Evolutionary conservation across 2,113 vertebrate species (phyloP), one percentile per base, ranked within the genome.

Genomic region (Neodontobutis hainanensis): DNA sequence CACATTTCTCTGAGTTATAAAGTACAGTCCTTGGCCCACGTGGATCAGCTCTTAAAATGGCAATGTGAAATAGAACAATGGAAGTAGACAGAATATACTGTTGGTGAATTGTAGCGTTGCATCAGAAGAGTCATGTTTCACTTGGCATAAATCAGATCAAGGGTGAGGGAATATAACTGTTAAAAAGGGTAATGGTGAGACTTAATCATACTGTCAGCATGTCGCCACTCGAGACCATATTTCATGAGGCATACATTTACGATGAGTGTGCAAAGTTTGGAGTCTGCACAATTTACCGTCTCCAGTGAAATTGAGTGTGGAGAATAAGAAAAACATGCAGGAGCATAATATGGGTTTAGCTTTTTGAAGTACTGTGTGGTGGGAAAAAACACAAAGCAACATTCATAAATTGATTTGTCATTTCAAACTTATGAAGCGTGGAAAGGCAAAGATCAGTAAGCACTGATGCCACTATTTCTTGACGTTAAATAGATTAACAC

Each of bases 401-500:
- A 40, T 61, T 53, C 8, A 67, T 35, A 56, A 63, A 61, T 34
- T 70, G 57, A 73, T 75, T 80, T 63, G 15, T 75, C 53, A 68
- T 45, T 42, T 76, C 50, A 66, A 73, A 71, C 43, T 52, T 51
- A 63, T 53, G 61, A 65, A 65, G 60, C 42, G 46, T 47, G 40
- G 14, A 62, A 49, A 51, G 11, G 10, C 47, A 55, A 71, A 61
- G 40, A 45, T 38, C 50, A 67, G 63, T 71, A 76, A 74, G 52
- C 68, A 73, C 51, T 62, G 45, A 67, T 51, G 35, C 58, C 65
- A 35, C 70, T 35, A 46, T 56, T 36, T 43, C 56, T 63, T 70
- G 75, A 85, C 75, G 61, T 72, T 74, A 70, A 85, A 81, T 76
- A 72, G 53, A 85, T 86, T 68, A 59, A 73, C 77, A 72, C 45